Conservation (phyloP, 2,888 invertebrate genomes). For the Neoascia interrupta region DNA sequence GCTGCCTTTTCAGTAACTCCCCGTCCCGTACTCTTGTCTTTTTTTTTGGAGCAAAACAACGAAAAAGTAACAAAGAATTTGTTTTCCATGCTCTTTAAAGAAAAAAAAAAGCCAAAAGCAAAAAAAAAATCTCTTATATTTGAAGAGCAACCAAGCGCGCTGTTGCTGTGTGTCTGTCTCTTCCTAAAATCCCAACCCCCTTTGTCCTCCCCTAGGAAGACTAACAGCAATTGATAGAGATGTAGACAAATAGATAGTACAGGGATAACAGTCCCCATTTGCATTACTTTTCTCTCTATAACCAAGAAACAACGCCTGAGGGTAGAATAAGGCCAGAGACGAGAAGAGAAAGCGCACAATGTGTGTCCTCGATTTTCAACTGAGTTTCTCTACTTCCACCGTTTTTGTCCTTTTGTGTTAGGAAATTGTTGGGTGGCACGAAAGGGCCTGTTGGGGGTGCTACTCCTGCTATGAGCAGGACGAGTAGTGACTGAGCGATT, state of each 20-base stretch:
- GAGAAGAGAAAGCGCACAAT: not conserved
- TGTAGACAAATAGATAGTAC: constrained; percentile 63
- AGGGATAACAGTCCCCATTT: constrained; percentile 59
- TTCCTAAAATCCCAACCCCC: constrained; percentile 2
- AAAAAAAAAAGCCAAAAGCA: not conserved
- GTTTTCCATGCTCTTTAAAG: constrained; percentile 46
- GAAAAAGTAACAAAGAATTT: constrained; percentile 25
- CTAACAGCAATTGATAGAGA: constrained; percentile 60
- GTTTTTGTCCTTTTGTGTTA: constrained; percentile 18
- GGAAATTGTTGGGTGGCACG: constrained; percentile 22
- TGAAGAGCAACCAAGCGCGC: constrained; percentile 54
- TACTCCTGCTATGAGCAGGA: not conserved
- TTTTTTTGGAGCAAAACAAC: not conserved
- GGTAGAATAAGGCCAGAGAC: constrained; percentile 35
- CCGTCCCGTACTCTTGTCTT: not conserved
- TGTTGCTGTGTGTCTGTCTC: constrained; percentile 48
- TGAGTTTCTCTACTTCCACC: not conserved
- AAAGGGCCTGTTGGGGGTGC: not conserved
- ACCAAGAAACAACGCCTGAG: constrained; percentile 10
- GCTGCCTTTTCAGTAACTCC: not conserved
- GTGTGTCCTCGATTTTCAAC: constrained; percentile 53
- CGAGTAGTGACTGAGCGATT: not conserved
- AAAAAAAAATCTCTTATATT: constrained; percentile 44
- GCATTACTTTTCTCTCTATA: constrained; percentile 37
- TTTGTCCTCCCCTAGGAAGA: constrained; percentile 22